Evolutionary conservation across 2,113 vertebrate genomes (phyloP).

Genomic region (Bujurquina vittata): DNA sequence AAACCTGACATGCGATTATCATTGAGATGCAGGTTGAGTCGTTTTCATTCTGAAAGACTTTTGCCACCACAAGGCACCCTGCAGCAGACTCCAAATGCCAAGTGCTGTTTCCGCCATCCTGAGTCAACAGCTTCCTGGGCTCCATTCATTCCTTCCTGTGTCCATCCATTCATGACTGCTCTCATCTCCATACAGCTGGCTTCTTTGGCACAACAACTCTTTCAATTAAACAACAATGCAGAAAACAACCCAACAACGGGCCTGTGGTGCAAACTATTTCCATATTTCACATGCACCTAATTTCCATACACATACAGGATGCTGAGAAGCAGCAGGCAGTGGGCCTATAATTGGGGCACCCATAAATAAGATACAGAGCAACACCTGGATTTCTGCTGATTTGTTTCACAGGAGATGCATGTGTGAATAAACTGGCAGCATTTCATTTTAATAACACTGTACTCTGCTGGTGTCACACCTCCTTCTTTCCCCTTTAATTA

Average conservation of each 20-base stretch:
- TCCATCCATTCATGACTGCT: slow-evolving; percentile 66
- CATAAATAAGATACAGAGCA: slow-evolving; percentile 58
- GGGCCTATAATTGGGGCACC: slow-evolving; percentile 55
- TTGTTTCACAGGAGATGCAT: slow-evolving; percentile 38
- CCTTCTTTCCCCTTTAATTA: slow-evolving; percentile 2
- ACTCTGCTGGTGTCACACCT: slow-evolving; percentile 13
- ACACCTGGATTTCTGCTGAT: slow-evolving; percentile 54
- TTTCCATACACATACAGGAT: slow-evolving; percentile 34
- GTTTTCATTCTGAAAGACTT: slow-evolving; percentile 34
- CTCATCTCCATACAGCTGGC: slow-evolving; percentile 78
- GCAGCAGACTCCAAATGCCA: slow-evolving; percentile 30
- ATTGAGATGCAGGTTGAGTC: slow-evolving; percentile 29
- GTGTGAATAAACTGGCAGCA: slow-evolving; percentile 43
- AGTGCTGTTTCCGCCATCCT: slow-evolving; percentile 45
- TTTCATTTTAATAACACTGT: slow-evolving; percentile 41
- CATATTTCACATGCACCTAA: slow-evolving; percentile 50
- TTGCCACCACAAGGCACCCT: slow-evolving; percentile 28
- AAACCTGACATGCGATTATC: neutral
- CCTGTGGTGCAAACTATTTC: slow-evolving; percentile 34
- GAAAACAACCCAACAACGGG: slow-evolving; percentile 19
- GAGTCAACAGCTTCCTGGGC: slow-evolving; percentile 61
- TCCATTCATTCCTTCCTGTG: slow-evolving; percentile 66
- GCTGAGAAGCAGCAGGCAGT: slow-evolving; percentile 46
- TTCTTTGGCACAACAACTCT: slow-evolving; percentile 43
- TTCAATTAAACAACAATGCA: slow-evolving; percentile 51